phyloP scores from a whole-genome alignment of 2,113 vertebrate species.

The Pseudonaja textilis region DNA sequence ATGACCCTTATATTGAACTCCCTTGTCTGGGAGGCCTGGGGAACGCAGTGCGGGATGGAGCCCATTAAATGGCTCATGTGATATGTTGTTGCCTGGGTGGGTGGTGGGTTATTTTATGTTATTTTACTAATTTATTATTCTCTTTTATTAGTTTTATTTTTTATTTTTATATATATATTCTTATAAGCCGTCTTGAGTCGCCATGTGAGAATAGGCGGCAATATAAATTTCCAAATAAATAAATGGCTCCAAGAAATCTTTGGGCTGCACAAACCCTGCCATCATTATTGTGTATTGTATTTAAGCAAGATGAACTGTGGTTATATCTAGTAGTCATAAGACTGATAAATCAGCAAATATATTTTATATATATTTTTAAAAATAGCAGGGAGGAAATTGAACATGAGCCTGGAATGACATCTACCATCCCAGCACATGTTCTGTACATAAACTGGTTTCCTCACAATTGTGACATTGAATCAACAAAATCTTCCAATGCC shows the following conservation, averaged over 20 bases:
- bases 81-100: too few species aligned
- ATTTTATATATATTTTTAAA: background rate
- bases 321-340: background rate
- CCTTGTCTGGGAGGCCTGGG: too few species aligned
- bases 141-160: too few species aligned
- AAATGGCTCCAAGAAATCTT: background rate
- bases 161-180: too few species aligned
- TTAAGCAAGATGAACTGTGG: background rate
- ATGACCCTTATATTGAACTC: background rate
- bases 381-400: background rate
- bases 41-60: too few species aligned
- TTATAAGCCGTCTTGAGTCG: too few species aligned
- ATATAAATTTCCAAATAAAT: too few species aligned
- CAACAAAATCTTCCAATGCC: background rate
- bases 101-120: too few species aligned
- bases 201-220: too few species aligned
- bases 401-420: background rate
- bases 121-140: too few species aligned
- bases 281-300: background rate
- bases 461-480: background rate
- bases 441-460: background rate
- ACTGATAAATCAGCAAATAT: background rate
- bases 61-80: too few species aligned
- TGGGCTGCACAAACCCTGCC: background rate
- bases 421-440: background rate